These are phyloP conservation scores for Fistularia commersonii DNA, from an alignment of 2,797 vertebrate species.

Conservation along the genomic window DNA sequence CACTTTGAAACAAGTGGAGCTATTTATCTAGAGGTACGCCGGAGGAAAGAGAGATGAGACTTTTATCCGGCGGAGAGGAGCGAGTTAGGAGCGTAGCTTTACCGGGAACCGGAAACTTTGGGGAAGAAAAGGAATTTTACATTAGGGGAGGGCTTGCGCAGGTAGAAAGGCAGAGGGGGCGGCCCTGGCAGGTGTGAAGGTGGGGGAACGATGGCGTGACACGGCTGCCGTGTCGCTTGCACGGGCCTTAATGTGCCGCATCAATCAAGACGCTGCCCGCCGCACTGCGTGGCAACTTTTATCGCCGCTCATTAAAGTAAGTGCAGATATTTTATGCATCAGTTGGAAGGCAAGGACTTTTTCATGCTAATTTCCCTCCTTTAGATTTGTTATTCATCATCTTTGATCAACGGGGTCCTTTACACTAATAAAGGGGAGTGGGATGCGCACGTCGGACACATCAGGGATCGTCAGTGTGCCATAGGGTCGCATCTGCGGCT, in stretches of 20 bases:
- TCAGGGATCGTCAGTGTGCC: conserved; percentile 38
- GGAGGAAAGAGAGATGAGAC: conserved; percentile 28
- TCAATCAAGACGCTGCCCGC: conserved; percentile 61
- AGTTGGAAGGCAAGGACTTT: conserved; percentile 62
- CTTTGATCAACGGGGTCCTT: conserved; percentile 51
- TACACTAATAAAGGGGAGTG: conserved; percentile 41
- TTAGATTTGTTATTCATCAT: conserved; percentile 65
- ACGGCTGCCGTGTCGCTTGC: conserved; percentile 52
- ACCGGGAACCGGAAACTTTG: conserved; percentile 20
- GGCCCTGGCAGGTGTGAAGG: conserved; percentile 30
- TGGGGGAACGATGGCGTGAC: conserved; percentile 42
- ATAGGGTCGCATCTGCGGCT: conserved; percentile 39
- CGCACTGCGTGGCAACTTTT: conserved; percentile 53
- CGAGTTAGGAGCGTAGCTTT: conserved; percentile 26
- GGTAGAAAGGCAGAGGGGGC: conserved; percentile 32
- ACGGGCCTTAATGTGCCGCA: conserved; percentile 56
- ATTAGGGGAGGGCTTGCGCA: conserved; percentile 11
- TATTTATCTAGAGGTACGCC: conserved; percentile 62
- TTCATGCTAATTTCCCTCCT: conserved; percentile 66
- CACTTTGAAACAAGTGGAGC: conserved; percentile 65
- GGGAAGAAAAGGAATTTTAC: conserved; percentile 18
- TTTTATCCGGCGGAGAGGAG: conserved; percentile 38
- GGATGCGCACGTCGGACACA: conserved; percentile 30
- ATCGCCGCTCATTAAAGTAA: conserved; percentile 72
- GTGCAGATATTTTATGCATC: conserved; percentile 70